Base-by-base conservation (phyloP, 2,113 vertebrate genomes). In the Cavia aperea region DNA sequence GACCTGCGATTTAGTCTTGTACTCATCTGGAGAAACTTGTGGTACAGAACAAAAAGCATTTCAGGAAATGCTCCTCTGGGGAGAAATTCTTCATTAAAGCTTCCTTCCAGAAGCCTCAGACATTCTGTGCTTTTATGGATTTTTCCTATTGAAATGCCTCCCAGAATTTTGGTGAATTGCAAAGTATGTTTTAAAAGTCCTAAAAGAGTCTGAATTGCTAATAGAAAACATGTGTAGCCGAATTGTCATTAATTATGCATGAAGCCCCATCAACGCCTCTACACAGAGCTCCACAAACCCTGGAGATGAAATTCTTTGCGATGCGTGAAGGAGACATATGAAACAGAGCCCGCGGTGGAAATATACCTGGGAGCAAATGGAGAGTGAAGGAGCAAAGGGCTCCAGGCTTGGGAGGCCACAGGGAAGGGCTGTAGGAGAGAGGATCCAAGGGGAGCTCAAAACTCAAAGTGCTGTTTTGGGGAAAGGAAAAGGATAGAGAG, bases 231-330 rank as follows among this genome's bases (percentile, higher is more conserved):
- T 94, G 95, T 95, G 91, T 94, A 93, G 91, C 93, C 46, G 92
- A 95, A 94, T 88, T 62, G 51, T 93, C 60, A 94, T 96, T 95
- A 95, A 97, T 96, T 96, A 96, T 96, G 88, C 87, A 96, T 95
- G 95, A 95, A 94, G 49, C 89, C 88, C 91, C 66, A 58, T 26
- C 60, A 91, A 87, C 14, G 0, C 70, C 66, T 56, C 82, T 58
- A 62, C 18, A 39, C 12, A 10, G 75, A 65, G 39, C 66, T 88
- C 78, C 14, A 7, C 54, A 79, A 73, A 58, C 65, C 85, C 81
- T 31, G 33, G 77, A 88, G 84, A 93, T 18, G 46, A 73, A 81
- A 77, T 88, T 70, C 73, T 94, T 90, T 79, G 86, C 60, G 54
- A 68, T 86, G 66, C 43, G 23, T 90, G 60, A 70, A 83, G 10